phyloP scores from a whole-genome alignment of 2,888 invertebrate genomes.

The Pammene fasciana region DNA sequence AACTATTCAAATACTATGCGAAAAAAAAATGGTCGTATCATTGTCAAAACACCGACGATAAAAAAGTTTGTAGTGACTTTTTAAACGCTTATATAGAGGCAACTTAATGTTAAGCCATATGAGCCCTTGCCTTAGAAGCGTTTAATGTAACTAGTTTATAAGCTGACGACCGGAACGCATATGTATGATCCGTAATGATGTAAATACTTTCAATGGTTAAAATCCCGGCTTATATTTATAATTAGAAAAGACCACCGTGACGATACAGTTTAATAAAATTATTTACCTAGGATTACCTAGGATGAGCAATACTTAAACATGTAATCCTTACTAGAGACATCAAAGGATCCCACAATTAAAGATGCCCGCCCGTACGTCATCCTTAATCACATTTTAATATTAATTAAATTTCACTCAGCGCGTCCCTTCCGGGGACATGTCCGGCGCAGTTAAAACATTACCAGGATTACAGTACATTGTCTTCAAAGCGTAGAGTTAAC shows the following conservation, averaged over 20 bases:
- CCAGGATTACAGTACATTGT: constrained; percentile 2
- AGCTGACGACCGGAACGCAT: constrained; percentile 31
- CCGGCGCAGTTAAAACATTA: constrained; percentile 49
- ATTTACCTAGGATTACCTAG: no score
- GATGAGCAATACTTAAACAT: no score
- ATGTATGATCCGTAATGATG: constrained; percentile 16
- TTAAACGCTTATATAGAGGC: background rate
- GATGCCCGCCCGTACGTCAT: constrained; percentile 44
- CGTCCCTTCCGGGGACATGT: constrained; percentile 66
- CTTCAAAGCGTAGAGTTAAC: background rate
- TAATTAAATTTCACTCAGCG: constrained; percentile 68
- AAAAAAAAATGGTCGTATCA: no score
- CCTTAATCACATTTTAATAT: constrained; percentile 65
- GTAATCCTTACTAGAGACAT: constrained; percentile 3
- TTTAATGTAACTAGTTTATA: constrained; percentile 37
- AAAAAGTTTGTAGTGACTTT: background rate
- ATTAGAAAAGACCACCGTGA: constrained; percentile 29
- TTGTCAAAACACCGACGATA: no score
- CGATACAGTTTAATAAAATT: background rate
- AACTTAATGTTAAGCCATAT: constrained; percentile 8
- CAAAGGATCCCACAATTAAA: constrained; percentile 28
- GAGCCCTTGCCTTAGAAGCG: constrained; percentile 13
- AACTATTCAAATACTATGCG: no score
- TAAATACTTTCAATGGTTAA: constrained; percentile 23
- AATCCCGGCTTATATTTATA: background rate